Evolutionary conservation across 2,888 invertebrate genomes (phyloP).

Genomic region (Eupithecia inturbata): DNA sequence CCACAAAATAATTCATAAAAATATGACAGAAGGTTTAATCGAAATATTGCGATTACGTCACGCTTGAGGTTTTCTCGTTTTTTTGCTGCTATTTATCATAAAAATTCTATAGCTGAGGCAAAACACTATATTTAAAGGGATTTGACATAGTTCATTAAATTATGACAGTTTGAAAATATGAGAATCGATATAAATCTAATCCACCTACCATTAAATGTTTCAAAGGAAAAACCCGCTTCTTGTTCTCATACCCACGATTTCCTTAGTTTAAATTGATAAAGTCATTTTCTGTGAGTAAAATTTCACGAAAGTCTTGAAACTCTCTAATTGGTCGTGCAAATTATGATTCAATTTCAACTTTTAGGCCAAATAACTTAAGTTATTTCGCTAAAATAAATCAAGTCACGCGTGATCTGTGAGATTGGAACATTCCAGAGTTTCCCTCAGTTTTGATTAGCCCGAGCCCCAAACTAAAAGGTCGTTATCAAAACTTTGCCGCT

Average conservation of each 20-base stretch:
- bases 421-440: constrained; percentile 67
- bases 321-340: background rate
- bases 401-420: constrained; percentile 58
- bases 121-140: background rate
- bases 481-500: constrained; percentile 73
- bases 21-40: constrained; percentile 35
- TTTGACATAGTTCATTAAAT: constrained; percentile 11
- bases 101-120: constrained; percentile 11
- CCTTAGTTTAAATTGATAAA: background rate
- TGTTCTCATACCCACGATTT: background rate
- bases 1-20: constrained; percentile 31
- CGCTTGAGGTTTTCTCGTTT: constrained; percentile 25
- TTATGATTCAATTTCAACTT: constrained; percentile 16
- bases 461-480: constrained; percentile 57
- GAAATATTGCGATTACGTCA: constrained; percentile 32
- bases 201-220: background rate
- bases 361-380: constrained; percentile 22
- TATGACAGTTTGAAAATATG: constrained; percentile 19
- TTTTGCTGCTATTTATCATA: constrained; percentile 28
- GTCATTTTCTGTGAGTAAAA: background rate
- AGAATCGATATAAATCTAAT: background rate
- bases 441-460: constrained; percentile 60
- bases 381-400: constrained; percentile 39
- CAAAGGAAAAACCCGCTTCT: background rate
- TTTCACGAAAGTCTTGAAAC: constrained; percentile 3